phyloP scores from a whole-genome alignment of 2,888 invertebrate genomes.

The Cordylochernes scorpioides region DNA sequence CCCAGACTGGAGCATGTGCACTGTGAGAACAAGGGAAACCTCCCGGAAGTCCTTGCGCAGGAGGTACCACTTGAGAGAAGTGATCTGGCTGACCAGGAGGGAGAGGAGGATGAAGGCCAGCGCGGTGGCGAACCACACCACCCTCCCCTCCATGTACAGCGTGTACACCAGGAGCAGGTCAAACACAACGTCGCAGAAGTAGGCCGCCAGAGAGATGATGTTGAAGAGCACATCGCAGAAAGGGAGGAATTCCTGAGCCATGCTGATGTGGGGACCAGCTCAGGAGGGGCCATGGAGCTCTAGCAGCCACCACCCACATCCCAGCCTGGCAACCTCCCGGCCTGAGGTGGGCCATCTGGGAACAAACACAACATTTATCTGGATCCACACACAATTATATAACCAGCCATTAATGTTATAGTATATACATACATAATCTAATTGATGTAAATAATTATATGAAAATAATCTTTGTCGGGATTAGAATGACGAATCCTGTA shows the following conservation, averaged over 20 bases:
- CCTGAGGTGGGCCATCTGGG: too few relatives aligned
- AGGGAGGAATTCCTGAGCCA: slow-evolving; percentile 54
- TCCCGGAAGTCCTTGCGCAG: slow-evolving; percentile 7
- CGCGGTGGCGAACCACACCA: slow-evolving; percentile 21
- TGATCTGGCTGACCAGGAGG: slow-evolving; percentile 34
- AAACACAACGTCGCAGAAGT: slow-evolving; percentile 71
- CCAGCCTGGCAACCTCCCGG: too few relatives aligned
- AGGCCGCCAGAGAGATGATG: slow-evolving; percentile 60
- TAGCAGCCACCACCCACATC: too few relatives aligned
- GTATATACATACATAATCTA: too few relatives aligned
- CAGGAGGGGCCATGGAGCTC: too few relatives aligned
- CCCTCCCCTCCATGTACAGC: slow-evolving; percentile 28
- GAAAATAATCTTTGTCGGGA: too few relatives aligned
- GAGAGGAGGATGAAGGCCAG: slow-evolving; percentile 42
- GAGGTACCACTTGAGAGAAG: slow-evolving; percentile 20
- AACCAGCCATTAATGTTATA: too few relatives aligned
- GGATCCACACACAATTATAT: too few relatives aligned
- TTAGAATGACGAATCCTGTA: too few relatives aligned
- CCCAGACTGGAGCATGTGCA: slow-evolving; percentile 24
- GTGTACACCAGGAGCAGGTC: slow-evolving; percentile 62
- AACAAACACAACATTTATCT: too few relatives aligned
- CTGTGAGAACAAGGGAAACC: slow-evolving; percentile 31
- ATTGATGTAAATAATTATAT: too few relatives aligned
- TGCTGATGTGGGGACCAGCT: too few relatives aligned
- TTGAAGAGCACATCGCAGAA: slow-evolving; percentile 73